phyloP scores from a whole-genome alignment of 2,113 vertebrate genomes.

The Chionodraco myersi region DNA sequence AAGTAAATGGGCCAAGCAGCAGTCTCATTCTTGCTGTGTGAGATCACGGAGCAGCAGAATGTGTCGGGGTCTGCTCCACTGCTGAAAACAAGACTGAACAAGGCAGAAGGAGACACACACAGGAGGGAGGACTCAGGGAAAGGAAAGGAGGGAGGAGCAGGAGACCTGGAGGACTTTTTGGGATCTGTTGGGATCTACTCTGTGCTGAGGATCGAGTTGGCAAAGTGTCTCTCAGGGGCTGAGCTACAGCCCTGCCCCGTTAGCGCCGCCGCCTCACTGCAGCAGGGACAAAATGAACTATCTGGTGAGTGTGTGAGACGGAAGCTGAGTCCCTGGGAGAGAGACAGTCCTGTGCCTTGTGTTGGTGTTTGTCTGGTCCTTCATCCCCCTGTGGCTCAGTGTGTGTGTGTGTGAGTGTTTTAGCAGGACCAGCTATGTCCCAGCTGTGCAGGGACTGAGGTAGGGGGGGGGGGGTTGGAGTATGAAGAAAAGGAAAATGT shows the following conservation, averaged over 20 bases:
- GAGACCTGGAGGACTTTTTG: conserved; percentile 34
- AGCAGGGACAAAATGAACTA: conserved; percentile 76
- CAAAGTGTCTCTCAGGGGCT: conserved; percentile 51
- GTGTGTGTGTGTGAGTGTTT: conserved; percentile 52
- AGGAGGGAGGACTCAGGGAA: conserved; percentile 13
- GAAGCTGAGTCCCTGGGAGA: conserved; percentile 15
- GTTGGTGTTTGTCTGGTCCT: background rate
- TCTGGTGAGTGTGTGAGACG: conserved; percentile 68
- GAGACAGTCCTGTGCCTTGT: conserved; percentile 6
- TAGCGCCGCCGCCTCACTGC: conserved; percentile 29
- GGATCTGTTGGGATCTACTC: conserved; percentile 50
- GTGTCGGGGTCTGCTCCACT: conserved; percentile 57
- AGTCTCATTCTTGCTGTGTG: conserved; percentile 77
- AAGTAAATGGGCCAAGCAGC: conserved; percentile 68
- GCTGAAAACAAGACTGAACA: conserved; percentile 59
- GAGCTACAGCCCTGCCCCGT: conserved; percentile 55
- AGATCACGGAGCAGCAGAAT: conserved; percentile 76
- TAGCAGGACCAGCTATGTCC: conserved; percentile 60
- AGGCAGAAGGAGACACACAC: conserved; percentile 30
- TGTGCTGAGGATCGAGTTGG: conserved; percentile 35
- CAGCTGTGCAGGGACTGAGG: conserved; percentile 56
- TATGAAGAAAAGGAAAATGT: conserved; percentile 50
- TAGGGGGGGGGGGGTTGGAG: background rate
- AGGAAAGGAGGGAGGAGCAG: conserved; percentile 32
- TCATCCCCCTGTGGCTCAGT: conserved; percentile 1